Conservation (phyloP, 1,140 invertebrate species). For the Drosophila bocqueti region DNA sequence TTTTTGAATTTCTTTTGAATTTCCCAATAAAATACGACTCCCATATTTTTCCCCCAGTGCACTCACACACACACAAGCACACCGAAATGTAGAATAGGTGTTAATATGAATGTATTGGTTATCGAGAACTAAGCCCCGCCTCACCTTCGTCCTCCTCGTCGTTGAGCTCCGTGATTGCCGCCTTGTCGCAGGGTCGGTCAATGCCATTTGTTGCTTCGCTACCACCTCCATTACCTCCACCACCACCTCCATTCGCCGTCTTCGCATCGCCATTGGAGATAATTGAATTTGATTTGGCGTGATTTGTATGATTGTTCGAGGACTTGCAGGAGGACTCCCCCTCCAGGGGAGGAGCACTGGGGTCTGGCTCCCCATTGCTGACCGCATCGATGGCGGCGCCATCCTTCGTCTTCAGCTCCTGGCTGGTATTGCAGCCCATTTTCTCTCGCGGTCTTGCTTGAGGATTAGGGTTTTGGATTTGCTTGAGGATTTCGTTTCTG, state of each 20-base stretch:
- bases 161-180: conserved; percentile 74
- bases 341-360: conserved; percentile 65
- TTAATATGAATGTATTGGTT: conserved; percentile 41
- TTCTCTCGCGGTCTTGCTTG: conserved; percentile 25
- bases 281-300: conserved; percentile 83
- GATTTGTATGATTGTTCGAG: conserved; percentile 73
- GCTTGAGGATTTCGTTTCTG: not conserved
- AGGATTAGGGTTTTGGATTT: not conserved
- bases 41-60: conserved; percentile 7
- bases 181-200: conserved; percentile 75
- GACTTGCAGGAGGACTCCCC: conserved; percentile 54
- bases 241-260: conserved; percentile 40
- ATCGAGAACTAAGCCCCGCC: conserved; percentile 44
- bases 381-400: conserved; percentile 70
- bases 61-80: conserved; percentile 29
- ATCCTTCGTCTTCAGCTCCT: conserved; percentile 83
- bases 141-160: conserved; percentile 83
- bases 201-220: conserved; percentile 73
- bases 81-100: conserved; percentile 56
- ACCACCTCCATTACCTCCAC: not conserved
- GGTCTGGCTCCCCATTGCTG: conserved; percentile 71
- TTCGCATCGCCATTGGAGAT: conserved; percentile 80
- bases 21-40: not conserved
- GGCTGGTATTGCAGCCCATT: conserved; percentile 84
- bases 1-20: not conserved